Evolutionary conservation across 2,888 invertebrate genomes (phyloP).

Genomic region (Ernsta delagoae): DNA sequence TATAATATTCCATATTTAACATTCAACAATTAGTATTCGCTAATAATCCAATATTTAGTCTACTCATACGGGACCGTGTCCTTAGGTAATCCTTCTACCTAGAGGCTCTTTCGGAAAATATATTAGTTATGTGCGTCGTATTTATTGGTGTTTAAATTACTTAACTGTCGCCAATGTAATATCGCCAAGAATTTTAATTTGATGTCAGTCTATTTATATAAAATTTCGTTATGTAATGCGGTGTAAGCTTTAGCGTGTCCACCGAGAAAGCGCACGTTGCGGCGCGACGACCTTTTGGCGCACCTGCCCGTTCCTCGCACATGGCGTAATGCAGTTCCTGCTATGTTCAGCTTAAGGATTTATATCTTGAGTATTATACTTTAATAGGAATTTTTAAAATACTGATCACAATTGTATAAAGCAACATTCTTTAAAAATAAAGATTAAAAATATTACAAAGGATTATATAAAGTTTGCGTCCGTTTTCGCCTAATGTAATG

Average conservation of each 20-base stretch:
- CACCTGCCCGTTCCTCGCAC: slow-evolving; percentile 76
- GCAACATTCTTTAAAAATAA: too few species aligned
- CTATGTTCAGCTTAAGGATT: slow-evolving; percentile 15
- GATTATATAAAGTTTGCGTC: too few species aligned
- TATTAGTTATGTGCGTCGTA: neutral
- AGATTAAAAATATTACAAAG: too few species aligned
- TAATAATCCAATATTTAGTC: too few species aligned
- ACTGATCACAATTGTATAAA: neutral
- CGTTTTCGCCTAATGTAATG: too few species aligned
- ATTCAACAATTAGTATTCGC: too few species aligned
- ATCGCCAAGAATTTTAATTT: slow-evolving; percentile 54
- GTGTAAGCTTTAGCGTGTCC: slow-evolving; percentile 56
- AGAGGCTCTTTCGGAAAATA: too few species aligned
- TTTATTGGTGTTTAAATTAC: slow-evolving; percentile 31
- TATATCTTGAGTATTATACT: slow-evolving; percentile 11
- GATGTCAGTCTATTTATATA: slow-evolving; percentile 47
- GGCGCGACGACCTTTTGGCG: slow-evolving; percentile 49
- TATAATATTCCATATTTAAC: too few species aligned
- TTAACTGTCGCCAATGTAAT: slow-evolving; percentile 36
- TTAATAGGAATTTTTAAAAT: neutral
- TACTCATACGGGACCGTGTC: too few species aligned
- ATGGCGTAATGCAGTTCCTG: slow-evolving; percentile 71
- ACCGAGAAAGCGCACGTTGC: slow-evolving; percentile 73
- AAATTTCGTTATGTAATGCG: slow-evolving; percentile 36
- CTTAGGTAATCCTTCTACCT: too few species aligned